phyloP scores from a whole-genome alignment of 1,140 invertebrate species.

The Drosophila kohkoa region DNA sequence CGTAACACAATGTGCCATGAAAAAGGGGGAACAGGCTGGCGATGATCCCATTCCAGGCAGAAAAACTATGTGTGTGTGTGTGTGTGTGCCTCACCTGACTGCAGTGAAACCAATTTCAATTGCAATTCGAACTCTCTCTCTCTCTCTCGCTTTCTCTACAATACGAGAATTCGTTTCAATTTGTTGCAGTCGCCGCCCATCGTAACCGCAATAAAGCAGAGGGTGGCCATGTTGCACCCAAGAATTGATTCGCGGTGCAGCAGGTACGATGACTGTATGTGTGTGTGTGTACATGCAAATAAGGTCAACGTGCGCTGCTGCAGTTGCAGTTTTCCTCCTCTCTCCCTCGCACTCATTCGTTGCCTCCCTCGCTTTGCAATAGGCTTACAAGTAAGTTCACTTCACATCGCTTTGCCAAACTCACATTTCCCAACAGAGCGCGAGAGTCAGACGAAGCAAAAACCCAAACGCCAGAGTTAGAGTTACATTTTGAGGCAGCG shows the following conservation, averaged over 20 bases:
- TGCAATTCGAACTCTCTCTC: constrained; percentile 71
- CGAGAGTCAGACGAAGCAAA: not conserved
- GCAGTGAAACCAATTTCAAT: constrained; percentile 75
- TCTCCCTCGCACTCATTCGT: too few species aligned
- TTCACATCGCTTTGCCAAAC: not conserved
- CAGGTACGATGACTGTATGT: constrained; percentile 34
- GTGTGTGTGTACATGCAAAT: constrained; percentile 63
- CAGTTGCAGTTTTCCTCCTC: constrained; percentile 6
- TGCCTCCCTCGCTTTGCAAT: constrained; percentile 12
- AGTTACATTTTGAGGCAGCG: constrained; percentile 27
- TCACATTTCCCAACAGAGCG: not conserved
- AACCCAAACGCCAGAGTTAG: not conserved
- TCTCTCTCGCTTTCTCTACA: constrained; percentile 14
- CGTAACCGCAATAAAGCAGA: constrained; percentile 57
- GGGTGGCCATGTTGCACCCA: constrained; percentile 26
- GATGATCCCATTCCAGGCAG: not conserved
- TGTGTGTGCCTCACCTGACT: constrained; percentile 2
- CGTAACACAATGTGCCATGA: too few species aligned
- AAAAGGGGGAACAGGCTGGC: too few species aligned
- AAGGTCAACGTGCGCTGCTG: constrained; percentile 78
- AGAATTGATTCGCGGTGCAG: constrained; percentile 73
- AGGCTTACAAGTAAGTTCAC: constrained; percentile 17
- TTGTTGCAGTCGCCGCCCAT: constrained; percentile 73
- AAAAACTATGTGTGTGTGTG: not conserved
- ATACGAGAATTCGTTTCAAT: constrained; percentile 80